A percentile compares a stretch with the other conserved stretches of the same genome.
phyloP scores from a whole-genome alignment of 1,140 invertebrate genomes.

The Drosophila tristis region DNA sequence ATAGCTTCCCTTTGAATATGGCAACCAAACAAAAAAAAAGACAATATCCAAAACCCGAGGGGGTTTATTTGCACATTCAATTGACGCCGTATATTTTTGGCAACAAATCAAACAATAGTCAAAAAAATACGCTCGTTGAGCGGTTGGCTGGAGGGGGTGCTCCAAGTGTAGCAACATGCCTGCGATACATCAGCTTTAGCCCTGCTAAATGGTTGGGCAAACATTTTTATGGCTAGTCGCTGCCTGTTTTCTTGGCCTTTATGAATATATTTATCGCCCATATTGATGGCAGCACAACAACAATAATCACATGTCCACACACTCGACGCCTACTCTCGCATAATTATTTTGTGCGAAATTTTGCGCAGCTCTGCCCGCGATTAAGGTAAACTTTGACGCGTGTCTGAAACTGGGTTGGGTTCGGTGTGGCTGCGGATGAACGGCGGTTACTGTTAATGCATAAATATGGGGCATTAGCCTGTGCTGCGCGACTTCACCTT shows the following conservation, averaged over 20 bases:
- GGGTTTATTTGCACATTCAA: constrained; percentile 63
- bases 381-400: constrained; percentile 67
- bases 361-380: constrained; percentile 28
- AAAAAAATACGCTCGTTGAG: constrained; percentile 22
- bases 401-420: constrained; percentile 43
- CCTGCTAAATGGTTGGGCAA: constrained; percentile 67
- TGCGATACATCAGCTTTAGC: constrained; percentile 24
- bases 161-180: constrained; percentile 61
- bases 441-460: background rate
- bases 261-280: constrained; percentile 71
- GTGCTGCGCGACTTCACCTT: constrained; percentile 45
- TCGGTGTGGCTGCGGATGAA: background rate
- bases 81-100: constrained; percentile 72
- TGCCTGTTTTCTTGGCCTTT: constrained; percentile 60
- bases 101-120: constrained; percentile 45
- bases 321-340: constrained; percentile 5
- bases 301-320: constrained; percentile 56
- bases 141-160: constrained; percentile 18
- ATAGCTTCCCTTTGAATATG: too few species aligned
- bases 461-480: constrained; percentile 49
- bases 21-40: too few species aligned
- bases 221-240: constrained; percentile 46
- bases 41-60: background rate
- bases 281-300: constrained; percentile 65
- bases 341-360: constrained; percentile 63